A percentile compares a stretch with the other conserved stretches of the same genome.
phyloP scores from a whole-genome alignment of 2,888 invertebrate genomes.

The Harpalus rufipes region DNA sequence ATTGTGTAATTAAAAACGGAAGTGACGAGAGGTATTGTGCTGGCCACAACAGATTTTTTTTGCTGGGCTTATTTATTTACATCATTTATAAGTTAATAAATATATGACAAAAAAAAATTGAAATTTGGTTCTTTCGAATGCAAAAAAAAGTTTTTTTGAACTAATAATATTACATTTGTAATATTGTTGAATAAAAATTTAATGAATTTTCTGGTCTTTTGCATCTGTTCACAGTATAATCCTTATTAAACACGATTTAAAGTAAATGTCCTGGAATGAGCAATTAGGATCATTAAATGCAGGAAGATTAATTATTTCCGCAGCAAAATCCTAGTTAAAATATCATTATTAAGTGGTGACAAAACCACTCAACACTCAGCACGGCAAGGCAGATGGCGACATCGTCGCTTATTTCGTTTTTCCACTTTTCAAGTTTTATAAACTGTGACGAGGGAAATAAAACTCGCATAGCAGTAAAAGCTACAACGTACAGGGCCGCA shows the following conservation, averaged over 20 bases:
- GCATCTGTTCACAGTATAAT: neutral
- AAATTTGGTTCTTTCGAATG: no score
- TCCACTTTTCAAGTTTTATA: slow-evolving; percentile 49
- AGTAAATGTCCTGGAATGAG: neutral
- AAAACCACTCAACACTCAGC: slow-evolving; percentile 3
- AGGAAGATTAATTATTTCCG: slow-evolving; percentile 55
- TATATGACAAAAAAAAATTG: no score
- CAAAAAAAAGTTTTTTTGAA: no score
- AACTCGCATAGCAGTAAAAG: slow-evolving; percentile 34
- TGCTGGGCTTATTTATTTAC: no score
- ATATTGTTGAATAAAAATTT: neutral
- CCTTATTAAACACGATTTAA: slow-evolving; percentile 5
- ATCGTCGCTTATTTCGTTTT: slow-evolving; percentile 14
- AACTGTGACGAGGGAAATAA: slow-evolving; percentile 50
- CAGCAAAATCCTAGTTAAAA: slow-evolving; percentile 29
- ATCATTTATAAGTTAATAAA: no score
- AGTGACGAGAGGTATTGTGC: no score
- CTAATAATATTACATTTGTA: neutral
- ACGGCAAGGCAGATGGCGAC: slow-evolving; percentile 14
- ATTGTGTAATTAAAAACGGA: no score
- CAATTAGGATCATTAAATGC: slow-evolving; percentile 36
- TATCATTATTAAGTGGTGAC: slow-evolving; percentile 45
- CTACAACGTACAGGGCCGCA: slow-evolving; percentile 42
- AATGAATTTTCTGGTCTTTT: neutral
- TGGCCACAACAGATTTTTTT: no score